Evolutionary conservation across 2,888 invertebrate genomes (phyloP), one percentile per base, ranked within the genome.

Genomic region (Caenorhabditis doughertyi): DNA sequence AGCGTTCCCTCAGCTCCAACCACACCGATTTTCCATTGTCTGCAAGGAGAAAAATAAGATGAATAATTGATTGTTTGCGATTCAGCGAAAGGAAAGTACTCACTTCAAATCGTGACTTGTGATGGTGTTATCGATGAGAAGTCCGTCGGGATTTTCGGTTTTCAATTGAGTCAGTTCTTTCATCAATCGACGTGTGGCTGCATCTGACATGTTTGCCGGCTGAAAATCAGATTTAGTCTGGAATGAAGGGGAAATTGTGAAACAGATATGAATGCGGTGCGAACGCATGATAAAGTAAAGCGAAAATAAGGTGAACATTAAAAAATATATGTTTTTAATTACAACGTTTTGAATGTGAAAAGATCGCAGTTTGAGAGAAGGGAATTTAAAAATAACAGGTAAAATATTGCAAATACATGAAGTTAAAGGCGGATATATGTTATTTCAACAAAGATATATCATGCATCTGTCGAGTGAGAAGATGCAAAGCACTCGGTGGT

Each of bases 1-100:
- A 98, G 93, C 67, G 98, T 98, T 85, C 96, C 97, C 77, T 95
- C 94, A 70, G 97, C 97, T 39, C 91, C 91, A 32, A 89, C 86
- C 11, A 90, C 89, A 2, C 86, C 81, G 21, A 90, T 86, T 25
- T 76, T 82, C 90, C 90, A 90, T 56, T 85, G 82, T 42, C 89
- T 88, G 72, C 72, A 47, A 53, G 1, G 16, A 13, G 11, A 39
- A n/a, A n/a, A n/a, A n/a, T n/a, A n/a, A n/a, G n/a, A 32, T 56
- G n/a, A 56, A 29, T 18, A 27, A 32, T 49, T 49, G 27, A 53
- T 25, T 23, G 53, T n/a, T 53, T 27, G n/a, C n/a, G n/a, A 4
- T 29, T 18, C n/a, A n/a, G 1, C 2, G 29, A 23, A 53, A 32
- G 29, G 4, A 32, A 9, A 4, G 4, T 32, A 62, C 82, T 64